phyloP scores from a whole-genome alignment of 1,140 invertebrate genomes.

The Nasonia giraulti region DNA sequence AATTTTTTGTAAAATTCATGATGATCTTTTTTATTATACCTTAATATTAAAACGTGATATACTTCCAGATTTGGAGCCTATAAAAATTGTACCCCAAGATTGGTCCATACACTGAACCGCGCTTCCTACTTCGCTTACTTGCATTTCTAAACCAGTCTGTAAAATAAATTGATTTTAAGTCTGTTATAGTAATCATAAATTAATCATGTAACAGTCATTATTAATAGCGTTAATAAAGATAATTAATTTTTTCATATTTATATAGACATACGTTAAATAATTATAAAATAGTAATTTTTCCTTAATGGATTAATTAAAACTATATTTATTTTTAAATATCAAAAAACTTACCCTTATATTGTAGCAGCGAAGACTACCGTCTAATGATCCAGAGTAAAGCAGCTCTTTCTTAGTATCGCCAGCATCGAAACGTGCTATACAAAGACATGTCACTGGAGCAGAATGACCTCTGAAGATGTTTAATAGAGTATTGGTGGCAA shows the following conservation, averaged over 20 bases:
- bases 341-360: conserved; percentile 73
- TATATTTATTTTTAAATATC: background rate
- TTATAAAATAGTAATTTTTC: too few species aligned
- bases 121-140: conserved; percentile 75
- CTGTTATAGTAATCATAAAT: background rate
- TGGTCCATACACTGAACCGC: conserved; percentile 80
- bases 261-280: too few species aligned
- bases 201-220: background rate
- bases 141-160: conserved; percentile 75
- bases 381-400: conserved; percentile 78
- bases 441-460: conserved; percentile 77
- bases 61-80: conserved; percentile 78
- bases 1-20: background rate
- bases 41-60: conserved; percentile 78
- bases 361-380: conserved; percentile 77
- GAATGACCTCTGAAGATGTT: conserved; percentile 73
- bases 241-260: background rate
- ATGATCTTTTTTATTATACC: conserved; percentile 63
- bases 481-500: conserved; percentile 67
- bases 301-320: too few species aligned
- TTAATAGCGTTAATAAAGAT: too few species aligned
- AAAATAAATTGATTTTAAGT: conserved; percentile 50
- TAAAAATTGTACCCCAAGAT: conserved; percentile 77
- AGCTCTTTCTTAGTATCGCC: conserved; percentile 71
- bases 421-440: conserved; percentile 62